Percentiles rank a stretch among this genome's conserved stretches.
phyloP scores from a whole-genome alignment of 1,140 invertebrate genomes.

The Cyphomyrmex costatus region DNA sequence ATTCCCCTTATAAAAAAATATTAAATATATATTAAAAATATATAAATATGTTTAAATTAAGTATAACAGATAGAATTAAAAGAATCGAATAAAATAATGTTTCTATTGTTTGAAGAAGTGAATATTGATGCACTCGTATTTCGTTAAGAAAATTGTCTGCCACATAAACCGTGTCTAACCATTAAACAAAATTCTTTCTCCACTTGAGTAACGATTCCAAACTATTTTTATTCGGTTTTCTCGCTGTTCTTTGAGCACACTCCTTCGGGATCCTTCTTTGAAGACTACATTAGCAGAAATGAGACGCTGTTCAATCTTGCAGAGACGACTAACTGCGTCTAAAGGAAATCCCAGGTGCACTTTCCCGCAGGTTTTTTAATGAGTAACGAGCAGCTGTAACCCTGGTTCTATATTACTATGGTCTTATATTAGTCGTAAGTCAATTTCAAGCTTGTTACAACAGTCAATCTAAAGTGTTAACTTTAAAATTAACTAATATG shows the following conservation, averaged over 20 bases:
- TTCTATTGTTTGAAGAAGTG: background rate
- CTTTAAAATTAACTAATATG: too few species aligned
- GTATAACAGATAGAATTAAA: background rate
- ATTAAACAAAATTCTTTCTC: slow-evolving; percentile 40
- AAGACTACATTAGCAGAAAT: slow-evolving; percentile 40
- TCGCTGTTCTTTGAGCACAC: slow-evolving; percentile 29
- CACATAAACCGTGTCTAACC: background rate
- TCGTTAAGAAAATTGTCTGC: background rate
- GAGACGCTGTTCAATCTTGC: slow-evolving; percentile 12
- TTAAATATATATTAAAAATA: too few species aligned
- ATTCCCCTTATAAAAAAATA: background rate
- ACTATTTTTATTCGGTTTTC: slow-evolving; percentile 9
- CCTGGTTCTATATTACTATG: too few species aligned
- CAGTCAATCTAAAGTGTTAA: too few species aligned
- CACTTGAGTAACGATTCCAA: slow-evolving; percentile 12
- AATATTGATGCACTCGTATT: background rate
- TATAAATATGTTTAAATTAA: background rate
- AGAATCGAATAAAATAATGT: background rate
- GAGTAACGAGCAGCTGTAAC: slow-evolving; percentile 2
- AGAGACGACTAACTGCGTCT: slow-evolving; percentile 8
- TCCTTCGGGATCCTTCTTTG: slow-evolving; percentile 25
- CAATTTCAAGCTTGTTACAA: too few species aligned
- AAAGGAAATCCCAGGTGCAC: slow-evolving; percentile 8
- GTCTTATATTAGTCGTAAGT: too few species aligned
- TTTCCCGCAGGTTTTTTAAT: slow-evolving; percentile 30